phyloP scores from a whole-genome alignment of 2,113 vertebrate genomes.

The Rhineura floridana region DNA sequence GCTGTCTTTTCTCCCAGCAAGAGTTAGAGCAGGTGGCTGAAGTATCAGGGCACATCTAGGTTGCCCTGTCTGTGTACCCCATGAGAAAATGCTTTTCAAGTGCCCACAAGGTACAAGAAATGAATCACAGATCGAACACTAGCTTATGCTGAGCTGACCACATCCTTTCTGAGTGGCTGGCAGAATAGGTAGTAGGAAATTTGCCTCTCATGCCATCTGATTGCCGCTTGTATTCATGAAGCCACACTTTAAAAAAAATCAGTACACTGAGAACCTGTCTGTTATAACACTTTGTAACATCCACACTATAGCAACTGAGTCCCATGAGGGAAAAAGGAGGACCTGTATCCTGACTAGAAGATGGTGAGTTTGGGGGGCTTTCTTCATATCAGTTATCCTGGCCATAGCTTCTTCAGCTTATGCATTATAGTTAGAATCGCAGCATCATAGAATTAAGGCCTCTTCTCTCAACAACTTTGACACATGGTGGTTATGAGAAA shows the following conservation, averaged over 20 bases:
- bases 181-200: conserved; percentile 1
- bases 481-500: not conserved
- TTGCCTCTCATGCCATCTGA: not conserved
- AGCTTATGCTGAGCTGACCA: conserved; percentile 9
- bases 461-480: not conserved
- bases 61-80: conserved; percentile 31
- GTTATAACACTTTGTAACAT: not conserved
- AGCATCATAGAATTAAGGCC: not conserved
- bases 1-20: not conserved
- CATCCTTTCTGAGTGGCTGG: conserved; percentile 27
- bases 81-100: conserved; percentile 22
- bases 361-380: not conserved
- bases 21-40: not conserved
- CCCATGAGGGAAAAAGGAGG: not conserved
- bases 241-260: not conserved
- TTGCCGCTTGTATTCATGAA: not conserved
- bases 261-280: not conserved
- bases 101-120: not conserved
- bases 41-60: not conserved
- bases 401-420: not conserved
- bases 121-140: conserved; percentile 23
- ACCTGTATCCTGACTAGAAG: not conserved
- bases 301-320: not conserved
- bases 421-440: not conserved
- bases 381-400: not conserved